Evolutionary conservation across 1,140 invertebrate species (phyloP).

Genomic region (Procambarus clarkii): DNA sequence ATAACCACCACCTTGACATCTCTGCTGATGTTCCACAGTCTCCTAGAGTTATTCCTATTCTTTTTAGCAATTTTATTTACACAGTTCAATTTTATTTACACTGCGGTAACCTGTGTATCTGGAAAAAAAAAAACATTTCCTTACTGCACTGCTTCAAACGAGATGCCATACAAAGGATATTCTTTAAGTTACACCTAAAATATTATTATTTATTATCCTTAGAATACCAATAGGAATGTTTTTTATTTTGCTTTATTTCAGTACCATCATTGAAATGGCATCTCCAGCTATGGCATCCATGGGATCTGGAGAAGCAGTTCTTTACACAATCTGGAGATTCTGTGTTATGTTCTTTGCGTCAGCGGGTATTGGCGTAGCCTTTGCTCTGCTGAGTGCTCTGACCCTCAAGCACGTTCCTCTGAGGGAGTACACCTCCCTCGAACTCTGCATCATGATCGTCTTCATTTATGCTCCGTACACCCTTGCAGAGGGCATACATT

Average conservation of each 20-base stretch:
- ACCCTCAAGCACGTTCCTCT: conserved; percentile 96
- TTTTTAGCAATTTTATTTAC: no score
- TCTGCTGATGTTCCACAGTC: no score
- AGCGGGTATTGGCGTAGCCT: conserved; percentile 95
- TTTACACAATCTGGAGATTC: conserved; percentile 93
- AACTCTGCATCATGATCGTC: conserved; percentile 98
- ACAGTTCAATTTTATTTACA: no score
- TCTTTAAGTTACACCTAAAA: no score
- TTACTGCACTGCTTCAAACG: no score
- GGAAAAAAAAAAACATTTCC: no score
- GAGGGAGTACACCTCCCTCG: conserved; percentile 96
- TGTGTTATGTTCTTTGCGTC: conserved; percentile 99
- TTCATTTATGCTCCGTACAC: conserved; percentile 99
- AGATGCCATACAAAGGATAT: no score
- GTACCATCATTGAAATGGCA: conserved; percentile 82
- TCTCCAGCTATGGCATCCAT: conserved; percentile 82
- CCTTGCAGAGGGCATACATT: conserved; percentile 95
- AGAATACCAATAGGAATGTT: neutral
- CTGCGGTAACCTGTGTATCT: no score
- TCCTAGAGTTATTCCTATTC: no score
- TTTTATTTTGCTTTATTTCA: conserved; percentile 59
- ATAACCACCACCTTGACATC: no score
- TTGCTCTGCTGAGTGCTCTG: conserved; percentile 94
- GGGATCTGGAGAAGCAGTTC: conserved; percentile 86
- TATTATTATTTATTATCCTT: no score